These are phyloP conservation scores for Apomyelois bistriatella DNA, from an alignment of 2,888 invertebrate genomes.

Conservation along the genomic window DNA sequence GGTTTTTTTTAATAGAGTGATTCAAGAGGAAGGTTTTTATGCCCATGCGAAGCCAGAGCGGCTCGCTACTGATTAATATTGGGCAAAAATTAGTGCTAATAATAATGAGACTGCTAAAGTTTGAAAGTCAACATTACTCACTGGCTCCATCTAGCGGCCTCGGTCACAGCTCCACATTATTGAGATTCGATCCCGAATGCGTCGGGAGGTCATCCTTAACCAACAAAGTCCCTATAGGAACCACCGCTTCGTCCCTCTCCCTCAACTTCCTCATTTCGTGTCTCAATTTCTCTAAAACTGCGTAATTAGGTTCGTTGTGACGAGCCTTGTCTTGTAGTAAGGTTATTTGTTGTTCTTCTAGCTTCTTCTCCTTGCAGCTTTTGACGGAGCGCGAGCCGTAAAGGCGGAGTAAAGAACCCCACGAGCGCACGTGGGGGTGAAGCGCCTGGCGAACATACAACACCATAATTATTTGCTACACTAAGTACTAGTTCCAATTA, in stretches of 20 bases:
- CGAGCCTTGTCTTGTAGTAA: conserved; percentile 90
- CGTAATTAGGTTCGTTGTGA: conserved; percentile 94
- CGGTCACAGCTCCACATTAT: conserved; percentile 85
- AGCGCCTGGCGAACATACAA: conserved; percentile 80
- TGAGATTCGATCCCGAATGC: conserved; percentile 87
- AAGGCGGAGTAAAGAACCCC: conserved; percentile 95
- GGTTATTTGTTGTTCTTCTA: conserved; percentile 95
- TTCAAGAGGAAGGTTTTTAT: too few relatives aligned
- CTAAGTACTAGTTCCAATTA: too few relatives aligned
- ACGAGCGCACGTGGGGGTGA: conserved; percentile 96
- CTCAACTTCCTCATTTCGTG: conserved; percentile 89
- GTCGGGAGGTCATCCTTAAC: conserved; percentile 81
- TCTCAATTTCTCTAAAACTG: conserved; percentile 91
- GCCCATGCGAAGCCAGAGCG: too few relatives aligned
- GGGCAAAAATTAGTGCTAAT: too few relatives aligned
- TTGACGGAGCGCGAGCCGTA: conserved; percentile 96
- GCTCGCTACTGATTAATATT: too few relatives aligned
- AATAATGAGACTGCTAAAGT: too few relatives aligned
- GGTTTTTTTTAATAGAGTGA: too few relatives aligned
- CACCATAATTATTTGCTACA: too few relatives aligned
- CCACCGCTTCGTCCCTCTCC: conserved; percentile 81
- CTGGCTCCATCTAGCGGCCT: neutral
- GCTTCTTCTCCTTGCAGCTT: conserved; percentile 94
- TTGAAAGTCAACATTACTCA: too few relatives aligned
- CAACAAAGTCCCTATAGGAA: conserved; percentile 77